Evolutionary conservation across 2,888 invertebrate genomes (phyloP).

Genomic region (Subacronicta megacephala): DNA sequence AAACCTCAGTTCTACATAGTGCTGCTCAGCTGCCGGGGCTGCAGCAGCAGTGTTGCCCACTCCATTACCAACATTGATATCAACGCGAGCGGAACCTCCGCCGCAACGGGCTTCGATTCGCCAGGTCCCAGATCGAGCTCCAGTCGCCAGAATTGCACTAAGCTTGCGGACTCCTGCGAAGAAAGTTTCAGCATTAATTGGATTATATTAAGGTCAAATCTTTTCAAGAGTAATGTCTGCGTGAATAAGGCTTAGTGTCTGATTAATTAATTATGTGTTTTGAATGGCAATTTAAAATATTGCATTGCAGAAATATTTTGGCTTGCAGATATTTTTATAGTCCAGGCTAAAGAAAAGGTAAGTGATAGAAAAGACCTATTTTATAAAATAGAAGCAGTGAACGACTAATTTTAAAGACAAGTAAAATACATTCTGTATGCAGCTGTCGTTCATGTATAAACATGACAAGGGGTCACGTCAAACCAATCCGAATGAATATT

Average conservation of each 20-base stretch:
- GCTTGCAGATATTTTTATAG: too few species aligned
- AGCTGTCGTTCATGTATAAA: not conserved
- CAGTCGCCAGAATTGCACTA: conserved; percentile 87
- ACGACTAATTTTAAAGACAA: too few species aligned
- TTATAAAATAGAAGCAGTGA: too few species aligned
- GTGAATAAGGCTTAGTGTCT: too few species aligned
- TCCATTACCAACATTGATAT: conserved; percentile 87
- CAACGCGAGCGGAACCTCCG: conserved; percentile 87
- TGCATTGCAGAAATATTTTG: too few species aligned
- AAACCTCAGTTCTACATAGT: conserved; percentile 91
- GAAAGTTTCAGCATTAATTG: conserved; percentile 10
- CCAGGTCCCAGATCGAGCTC: conserved; percentile 90
- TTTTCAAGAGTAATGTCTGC: too few species aligned
- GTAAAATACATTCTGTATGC: conserved; percentile 23
- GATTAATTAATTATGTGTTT: too few species aligned
- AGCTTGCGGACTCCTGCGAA: conserved; percentile 90
- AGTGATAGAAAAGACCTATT: too few species aligned
- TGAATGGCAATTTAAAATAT: too few species aligned
- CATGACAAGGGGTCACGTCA: not conserved
- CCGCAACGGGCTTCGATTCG: conserved; percentile 87
- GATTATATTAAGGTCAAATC: not conserved
- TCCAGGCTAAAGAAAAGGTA: too few species aligned
- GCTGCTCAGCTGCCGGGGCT: conserved; percentile 91
- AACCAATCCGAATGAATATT: conserved; percentile 18
- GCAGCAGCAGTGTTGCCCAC: conserved; percentile 83